Evolutionary conservation across 2,113 vertebrate species (phyloP).

Genomic region (zebrafish (Danio rerio)): DNA sequence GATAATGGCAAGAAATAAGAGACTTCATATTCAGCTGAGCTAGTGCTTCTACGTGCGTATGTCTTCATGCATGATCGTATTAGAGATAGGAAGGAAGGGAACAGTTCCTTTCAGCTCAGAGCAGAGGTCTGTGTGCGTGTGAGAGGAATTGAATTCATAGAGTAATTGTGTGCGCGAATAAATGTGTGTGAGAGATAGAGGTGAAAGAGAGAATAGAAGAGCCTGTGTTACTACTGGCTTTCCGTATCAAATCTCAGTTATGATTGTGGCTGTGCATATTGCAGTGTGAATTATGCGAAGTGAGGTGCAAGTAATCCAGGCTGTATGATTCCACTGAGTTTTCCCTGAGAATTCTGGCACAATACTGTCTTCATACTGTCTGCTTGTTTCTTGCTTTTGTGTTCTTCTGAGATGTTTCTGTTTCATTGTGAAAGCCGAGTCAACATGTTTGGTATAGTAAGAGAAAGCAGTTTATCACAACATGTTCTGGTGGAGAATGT

Average conservation of each 20-base stretch:
- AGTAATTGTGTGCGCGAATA: conserved; percentile 13
- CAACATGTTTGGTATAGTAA: not conserved
- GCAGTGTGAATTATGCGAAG: conserved; percentile 6
- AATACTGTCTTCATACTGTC: not conserved
- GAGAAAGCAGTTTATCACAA: not conserved
- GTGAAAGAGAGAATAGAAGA: not conserved
- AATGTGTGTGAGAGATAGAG: not conserved
- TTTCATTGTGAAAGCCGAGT: not conserved
- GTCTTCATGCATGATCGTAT: conserved; percentile 22
- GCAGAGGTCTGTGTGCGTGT: conserved; percentile 9
- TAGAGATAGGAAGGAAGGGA: not conserved
- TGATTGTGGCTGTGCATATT: conserved; percentile 26
- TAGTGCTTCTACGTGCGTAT: not conserved
- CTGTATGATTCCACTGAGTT: not conserved
- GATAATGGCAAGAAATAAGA: not conserved
- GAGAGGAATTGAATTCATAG: too few relatives aligned
- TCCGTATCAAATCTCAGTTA: conserved; percentile 6
- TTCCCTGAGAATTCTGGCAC: conserved; percentile 16
- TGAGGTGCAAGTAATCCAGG: conserved; percentile 16
- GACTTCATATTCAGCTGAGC: not conserved
- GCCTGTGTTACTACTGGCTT: conserved; percentile 10
- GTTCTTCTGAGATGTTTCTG: not conserved
- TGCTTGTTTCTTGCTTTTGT: not conserved
- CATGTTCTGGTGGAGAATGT: not conserved
- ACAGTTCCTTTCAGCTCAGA: not conserved